Evolutionary conservation across 2,888 invertebrate species (phyloP), one percentile per base, ranked within the genome.

Genomic region (Hofmannophila pseudospretella): DNA sequence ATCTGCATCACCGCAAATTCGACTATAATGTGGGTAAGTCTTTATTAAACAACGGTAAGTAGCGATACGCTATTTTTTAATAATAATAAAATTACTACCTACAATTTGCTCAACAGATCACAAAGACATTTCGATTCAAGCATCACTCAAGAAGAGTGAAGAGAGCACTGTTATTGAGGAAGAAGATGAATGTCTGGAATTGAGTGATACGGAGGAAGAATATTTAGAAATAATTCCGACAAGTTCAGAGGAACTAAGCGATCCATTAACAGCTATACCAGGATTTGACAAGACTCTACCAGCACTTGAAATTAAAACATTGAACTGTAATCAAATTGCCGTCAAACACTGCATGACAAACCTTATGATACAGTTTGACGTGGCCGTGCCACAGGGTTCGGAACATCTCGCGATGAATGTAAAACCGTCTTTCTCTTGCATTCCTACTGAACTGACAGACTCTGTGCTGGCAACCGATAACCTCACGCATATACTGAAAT

Each of bases 261-360:
- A 35, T 14, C 32, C 29, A 26, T 14, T 42, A 7, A 41, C 41
- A 41, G 33, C 37, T 4, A 59, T 77, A 49, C 72, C 72, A 1
- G 76, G 73, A 7, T 78, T 78, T 43, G 67, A 74, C 33, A 49
- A 66, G 29, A 42, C 41, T 9, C 42, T 64, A n/a, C 67, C 58
- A 13, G 61, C 42, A 22, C 41, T 71, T 40, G 69, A 77, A 63
- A 61, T 80, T 11, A 54, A 71, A 57, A 64, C 65, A 1, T 45
- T 76, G 25, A 70, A 58, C 22, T 51, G 46, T 26, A 72, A 66
- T 34, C 62, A 75, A 61, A 68, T 85, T 33, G 50, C 69, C 34
- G 58, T 85, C 1, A 79, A 75, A 47, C 67, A 81, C 48, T 68
- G 74, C 45, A 33, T 67, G 2, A 71, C 72, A 9, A 80, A 85